These are phyloP conservation scores for Synanthedon andrenaeformis DNA, from an alignment of 2,888 invertebrate species.

Conservation along the genomic window DNA sequence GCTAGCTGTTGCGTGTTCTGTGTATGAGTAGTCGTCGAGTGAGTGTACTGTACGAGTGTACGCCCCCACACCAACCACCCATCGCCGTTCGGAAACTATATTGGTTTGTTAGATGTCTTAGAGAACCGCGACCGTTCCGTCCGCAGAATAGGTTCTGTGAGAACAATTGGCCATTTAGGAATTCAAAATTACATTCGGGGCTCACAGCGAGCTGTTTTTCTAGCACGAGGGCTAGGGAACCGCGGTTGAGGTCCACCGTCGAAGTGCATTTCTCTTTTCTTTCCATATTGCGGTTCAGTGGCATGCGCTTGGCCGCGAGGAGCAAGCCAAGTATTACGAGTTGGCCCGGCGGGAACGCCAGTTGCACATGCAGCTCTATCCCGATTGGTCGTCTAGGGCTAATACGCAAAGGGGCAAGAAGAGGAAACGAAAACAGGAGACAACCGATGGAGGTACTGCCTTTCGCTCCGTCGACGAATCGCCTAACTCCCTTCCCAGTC, in stretches of 20 bases:
- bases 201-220: conserved; percentile 76
- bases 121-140: conserved; percentile 56
- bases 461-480: conserved; percentile 32
- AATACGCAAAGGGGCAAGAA: conserved; percentile 99
- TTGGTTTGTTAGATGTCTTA: conserved; percentile 68
- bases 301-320: conserved; percentile 99
- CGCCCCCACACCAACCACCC: conserved; percentile 23
- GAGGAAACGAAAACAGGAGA: conserved; percentile 99
- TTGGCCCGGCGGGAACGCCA: conserved; percentile 98
- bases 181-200: conserved; percentile 61
- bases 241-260: conserved; percentile 46
- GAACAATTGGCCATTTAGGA: conserved; percentile 66
- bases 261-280: conserved; percentile 68
- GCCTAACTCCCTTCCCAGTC: conserved; percentile 10
- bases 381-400: conserved; percentile 99
- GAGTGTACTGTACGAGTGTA: conserved; percentile 40
- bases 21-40: conserved; percentile 68
- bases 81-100: conserved; percentile 63
- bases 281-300: conserved; percentile 82
- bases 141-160: conserved; percentile 72
- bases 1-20: conserved; percentile 55
- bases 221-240: conserved; percentile 74
- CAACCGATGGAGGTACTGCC: conserved; percentile 94
- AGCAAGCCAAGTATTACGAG: conserved; percentile 99
- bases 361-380: conserved; percentile 99